Base-by-base conservation (phyloP, 2,797 vertebrate species). In the Bovichtus diacanthus region DNA sequence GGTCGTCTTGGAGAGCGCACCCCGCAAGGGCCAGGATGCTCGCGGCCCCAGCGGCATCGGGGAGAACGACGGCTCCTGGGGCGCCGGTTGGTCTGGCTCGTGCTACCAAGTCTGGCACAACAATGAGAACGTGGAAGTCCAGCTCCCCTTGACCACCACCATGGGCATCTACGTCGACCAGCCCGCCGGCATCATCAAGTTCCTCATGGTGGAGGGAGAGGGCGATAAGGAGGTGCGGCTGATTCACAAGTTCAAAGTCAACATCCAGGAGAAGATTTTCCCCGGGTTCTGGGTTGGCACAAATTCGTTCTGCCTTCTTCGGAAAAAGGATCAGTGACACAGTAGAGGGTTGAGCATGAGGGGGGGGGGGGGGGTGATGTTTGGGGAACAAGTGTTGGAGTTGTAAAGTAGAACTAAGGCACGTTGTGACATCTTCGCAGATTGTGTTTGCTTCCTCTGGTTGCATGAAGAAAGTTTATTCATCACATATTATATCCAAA, bases 21-120 rank as follows among this genome's bases (percentile, higher is more conserved):
- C 90, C 6, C 79, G 95, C n/a, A 96, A 94, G 60, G 23, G 0
- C 27, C 77, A 88, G 70, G 93, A 95, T 0, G 3, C 11, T 1
- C 51, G 65, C 1, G 94, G 92, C 0, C 6, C 90, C 4, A 94
- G 94, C 6, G 94, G 95, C 49, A 84, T 96, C 1, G 95, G 95
- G 1, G 95, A 96, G 80, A 96, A 96, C 80, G 64, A 23, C 27
- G 5, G 27, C 64, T 96, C 96, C 56, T 96, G 95, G 95, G 95
- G 94, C 0, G 73, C 83, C 1, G 95, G 95, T 78, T 96, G 95
- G 95, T 92, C 91, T 0, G 94, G 95, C 13, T 92, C 93, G 78
- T 87, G 88, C 86, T 96, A 93, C 88, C 95, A 95, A 11, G 90
- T 92, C 21, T 95, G 95, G 95, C 94, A 96, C 89, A 91, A 95